Conservation (phyloP, 2,888 invertebrate genomes). For the Spicauda simplicius region DNA sequence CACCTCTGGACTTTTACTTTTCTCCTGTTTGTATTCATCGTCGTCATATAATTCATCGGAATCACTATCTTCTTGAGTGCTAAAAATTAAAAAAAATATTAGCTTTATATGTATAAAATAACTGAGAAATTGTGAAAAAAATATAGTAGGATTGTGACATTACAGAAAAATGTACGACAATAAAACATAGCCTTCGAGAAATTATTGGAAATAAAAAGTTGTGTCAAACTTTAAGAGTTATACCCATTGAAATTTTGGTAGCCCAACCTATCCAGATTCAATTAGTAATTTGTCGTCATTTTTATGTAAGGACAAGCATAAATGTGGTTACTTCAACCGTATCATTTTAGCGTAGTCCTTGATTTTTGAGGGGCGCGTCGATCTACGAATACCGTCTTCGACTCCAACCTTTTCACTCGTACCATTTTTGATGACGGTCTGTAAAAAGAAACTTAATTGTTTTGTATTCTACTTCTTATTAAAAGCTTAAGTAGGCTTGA, state of each 20-base stretch:
- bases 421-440: constrained; percentile 69
- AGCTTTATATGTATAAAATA: neutral
- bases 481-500: no score
- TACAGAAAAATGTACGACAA: no score
- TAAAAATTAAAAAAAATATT: neutral
- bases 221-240: no score
- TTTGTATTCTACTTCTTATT: neutral
- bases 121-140: no score
- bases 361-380: constrained; percentile 78
- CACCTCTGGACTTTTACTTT: constrained; percentile 51
- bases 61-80: constrained; percentile 37
- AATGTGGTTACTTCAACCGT: constrained; percentile 57
- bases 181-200: no score
- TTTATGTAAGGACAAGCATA: neutral
- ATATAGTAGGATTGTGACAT: no score
- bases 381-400: constrained; percentile 74
- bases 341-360: constrained; percentile 86
- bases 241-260: no score
- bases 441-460: constrained; percentile 40
- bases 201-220: no score
- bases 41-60: constrained; percentile 57
- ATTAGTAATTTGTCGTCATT: no score
- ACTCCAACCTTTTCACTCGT: constrained; percentile 52
- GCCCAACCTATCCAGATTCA: no score
- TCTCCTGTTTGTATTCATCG: constrained; percentile 52